Percentiles rank a stretch among this genome's conserved stretches.
Evolutionary conservation across 2,888 invertebrate species (phyloP).

Genomic region (Epsilonema sp.): DNA sequence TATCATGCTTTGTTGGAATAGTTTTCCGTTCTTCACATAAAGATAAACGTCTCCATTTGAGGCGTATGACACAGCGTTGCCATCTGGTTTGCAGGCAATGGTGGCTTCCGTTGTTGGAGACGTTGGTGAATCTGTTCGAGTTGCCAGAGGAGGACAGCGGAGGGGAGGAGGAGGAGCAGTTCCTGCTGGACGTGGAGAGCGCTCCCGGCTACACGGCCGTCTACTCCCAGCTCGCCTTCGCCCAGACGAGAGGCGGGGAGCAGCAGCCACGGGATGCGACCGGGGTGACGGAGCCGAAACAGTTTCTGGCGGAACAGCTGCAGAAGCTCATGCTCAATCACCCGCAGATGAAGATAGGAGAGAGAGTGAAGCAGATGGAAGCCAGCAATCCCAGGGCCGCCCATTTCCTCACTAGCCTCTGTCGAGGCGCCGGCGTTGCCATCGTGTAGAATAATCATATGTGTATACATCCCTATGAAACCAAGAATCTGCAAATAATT

Average conservation of each 20-base stretch:
- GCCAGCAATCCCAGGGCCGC: constrained; percentile 1
- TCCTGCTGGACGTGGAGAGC: constrained; percentile 33
- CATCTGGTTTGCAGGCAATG: too few species aligned
- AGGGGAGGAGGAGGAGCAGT: constrained; percentile 27
- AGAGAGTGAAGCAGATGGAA: constrained; percentile 29
- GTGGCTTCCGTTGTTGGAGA: constrained; percentile 41
- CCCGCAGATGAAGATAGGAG: constrained; percentile 52
- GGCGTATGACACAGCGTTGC: too few species aligned
- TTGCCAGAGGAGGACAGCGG: constrained; percentile 56
- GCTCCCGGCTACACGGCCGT: constrained; percentile 56
- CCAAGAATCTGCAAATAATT: too few species aligned
- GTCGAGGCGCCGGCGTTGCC: not conserved
- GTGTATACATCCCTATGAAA: too few species aligned
- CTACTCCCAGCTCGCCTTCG: constrained; percentile 68
- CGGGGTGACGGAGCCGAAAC: constrained; percentile 40
- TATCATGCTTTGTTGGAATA: too few species aligned
- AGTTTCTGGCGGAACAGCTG: constrained; percentile 54
- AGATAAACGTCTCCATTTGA: too few species aligned
- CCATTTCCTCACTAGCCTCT: not conserved
- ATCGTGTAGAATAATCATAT: too few species aligned
- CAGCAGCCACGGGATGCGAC: too few species aligned
- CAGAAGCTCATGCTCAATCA: constrained; percentile 44
- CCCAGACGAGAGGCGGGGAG: constrained; percentile 47
- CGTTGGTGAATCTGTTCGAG: constrained; percentile 66
- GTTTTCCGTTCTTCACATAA: too few species aligned